phyloP scores from a whole-genome alignment of 2,797 vertebrate genomes.

The Smutsia gigantea region DNA sequence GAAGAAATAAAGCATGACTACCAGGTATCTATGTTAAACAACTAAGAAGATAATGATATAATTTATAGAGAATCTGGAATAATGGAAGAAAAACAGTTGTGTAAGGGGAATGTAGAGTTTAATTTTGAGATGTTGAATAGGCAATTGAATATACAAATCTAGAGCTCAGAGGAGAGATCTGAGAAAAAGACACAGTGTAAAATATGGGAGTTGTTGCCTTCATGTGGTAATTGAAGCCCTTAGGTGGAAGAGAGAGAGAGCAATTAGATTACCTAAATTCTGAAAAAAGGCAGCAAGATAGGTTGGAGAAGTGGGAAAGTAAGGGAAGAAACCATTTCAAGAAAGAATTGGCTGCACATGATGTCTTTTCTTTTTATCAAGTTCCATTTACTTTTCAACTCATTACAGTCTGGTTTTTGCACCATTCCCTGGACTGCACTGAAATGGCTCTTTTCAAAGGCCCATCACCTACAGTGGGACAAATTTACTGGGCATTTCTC shows the following conservation, averaged over 20 bases:
- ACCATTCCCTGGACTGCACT: neutral
- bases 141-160: neutral
- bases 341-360: neutral
- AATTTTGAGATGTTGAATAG: neutral
- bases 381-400: neutral
- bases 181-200: neutral
- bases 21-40: neutral
- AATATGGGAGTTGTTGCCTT: neutral
- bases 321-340: neutral
- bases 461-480: neutral
- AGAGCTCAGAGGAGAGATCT: neutral
- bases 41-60: neutral
- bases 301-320: neutral
- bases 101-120: neutral
- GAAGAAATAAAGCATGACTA: neutral
- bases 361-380: neutral
- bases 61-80: neutral
- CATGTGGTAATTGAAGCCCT: neutral
- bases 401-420: neutral
- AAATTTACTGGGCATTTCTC: neutral
- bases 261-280: neutral
- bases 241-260: neutral
- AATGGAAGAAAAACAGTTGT: neutral
- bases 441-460: neutral
- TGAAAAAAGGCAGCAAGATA: neutral